Conservation (phyloP, 2,888 invertebrate genomes). For the Malthinus flaveolus region DNA sequence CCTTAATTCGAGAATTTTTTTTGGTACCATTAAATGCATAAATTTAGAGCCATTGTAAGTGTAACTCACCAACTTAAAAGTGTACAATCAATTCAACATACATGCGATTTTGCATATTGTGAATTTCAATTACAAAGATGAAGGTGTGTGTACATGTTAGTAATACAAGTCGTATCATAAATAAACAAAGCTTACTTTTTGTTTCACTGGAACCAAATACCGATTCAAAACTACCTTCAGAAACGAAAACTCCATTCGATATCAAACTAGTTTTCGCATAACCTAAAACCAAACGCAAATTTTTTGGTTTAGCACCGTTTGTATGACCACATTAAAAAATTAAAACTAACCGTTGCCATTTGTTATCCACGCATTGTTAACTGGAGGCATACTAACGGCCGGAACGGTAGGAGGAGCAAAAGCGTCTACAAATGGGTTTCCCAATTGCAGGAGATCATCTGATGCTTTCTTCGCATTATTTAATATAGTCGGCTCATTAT, state of each 20-base stretch:
- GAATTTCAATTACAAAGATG: too few relatives aligned
- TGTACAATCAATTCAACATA: constrained; percentile 5
- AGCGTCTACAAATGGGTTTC: constrained; percentile 90
- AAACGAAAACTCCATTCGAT: constrained; percentile 65
- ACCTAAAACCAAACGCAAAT: constrained; percentile 46
- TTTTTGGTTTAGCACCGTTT: neutral
- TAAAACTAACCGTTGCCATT: constrained; percentile 57
- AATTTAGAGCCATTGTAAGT: neutral
- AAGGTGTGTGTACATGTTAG: too few relatives aligned
- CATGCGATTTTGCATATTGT: neutral
- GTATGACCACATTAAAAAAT: neutral
- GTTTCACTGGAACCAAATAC: constrained; percentile 80
- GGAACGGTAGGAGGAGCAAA: constrained; percentile 42
- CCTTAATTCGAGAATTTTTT: too few relatives aligned
- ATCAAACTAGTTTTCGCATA: constrained; percentile 36
- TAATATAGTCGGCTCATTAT: constrained; percentile 57
- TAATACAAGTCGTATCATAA: neutral
- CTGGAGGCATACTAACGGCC: constrained; percentile 34
- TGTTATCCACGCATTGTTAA: constrained; percentile 59
- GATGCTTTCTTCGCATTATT: constrained; percentile 68
- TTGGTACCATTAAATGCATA: too few relatives aligned
- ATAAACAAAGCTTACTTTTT: constrained; percentile 43
- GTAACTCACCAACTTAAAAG: constrained; percentile 1
- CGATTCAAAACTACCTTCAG: constrained; percentile 85
- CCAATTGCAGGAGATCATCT: constrained; percentile 85